These are phyloP conservation scores for Phocoena sinus DNA, from an alignment of 2,113 vertebrate genomes.

Conservation along the genomic window DNA sequence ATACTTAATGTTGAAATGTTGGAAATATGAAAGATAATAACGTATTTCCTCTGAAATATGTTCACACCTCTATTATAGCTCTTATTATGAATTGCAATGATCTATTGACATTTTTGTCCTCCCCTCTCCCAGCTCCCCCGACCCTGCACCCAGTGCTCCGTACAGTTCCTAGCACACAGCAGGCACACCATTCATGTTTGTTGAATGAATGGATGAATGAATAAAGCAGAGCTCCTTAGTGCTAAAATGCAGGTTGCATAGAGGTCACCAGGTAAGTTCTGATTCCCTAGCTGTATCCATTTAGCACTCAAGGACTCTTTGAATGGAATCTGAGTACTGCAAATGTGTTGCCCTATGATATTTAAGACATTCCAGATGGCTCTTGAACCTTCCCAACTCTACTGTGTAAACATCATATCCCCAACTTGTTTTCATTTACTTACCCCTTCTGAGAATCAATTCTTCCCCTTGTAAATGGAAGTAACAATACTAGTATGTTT, in stretches of 20 bases:
- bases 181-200: not conserved
- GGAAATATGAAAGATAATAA: not conserved
- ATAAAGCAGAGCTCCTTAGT: not conserved
- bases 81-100: not conserved
- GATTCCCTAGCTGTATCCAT: not conserved
- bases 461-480: not conserved
- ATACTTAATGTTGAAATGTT: not conserved
- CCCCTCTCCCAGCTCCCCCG: not conserved
- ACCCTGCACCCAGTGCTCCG: not conserved
- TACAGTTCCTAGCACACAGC: not conserved
- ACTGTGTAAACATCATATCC: not conserved
- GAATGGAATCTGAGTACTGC: not conserved
- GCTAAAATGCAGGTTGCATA: not conserved
- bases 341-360: not conserved
- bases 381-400: not conserved
- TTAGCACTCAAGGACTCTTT: not conserved
- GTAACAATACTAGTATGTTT: not conserved
- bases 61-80: not conserved
- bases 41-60: not conserved
- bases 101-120: not conserved
- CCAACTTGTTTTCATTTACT: conserved; percentile 14
- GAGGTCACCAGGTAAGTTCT: conserved; percentile 1
- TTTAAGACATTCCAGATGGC: conserved; percentile 40
- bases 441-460: not conserved
- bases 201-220: not conserved